Conservation (phyloP, 2,797 vertebrate genomes). For the Halcyon smyrnensis region DNA sequence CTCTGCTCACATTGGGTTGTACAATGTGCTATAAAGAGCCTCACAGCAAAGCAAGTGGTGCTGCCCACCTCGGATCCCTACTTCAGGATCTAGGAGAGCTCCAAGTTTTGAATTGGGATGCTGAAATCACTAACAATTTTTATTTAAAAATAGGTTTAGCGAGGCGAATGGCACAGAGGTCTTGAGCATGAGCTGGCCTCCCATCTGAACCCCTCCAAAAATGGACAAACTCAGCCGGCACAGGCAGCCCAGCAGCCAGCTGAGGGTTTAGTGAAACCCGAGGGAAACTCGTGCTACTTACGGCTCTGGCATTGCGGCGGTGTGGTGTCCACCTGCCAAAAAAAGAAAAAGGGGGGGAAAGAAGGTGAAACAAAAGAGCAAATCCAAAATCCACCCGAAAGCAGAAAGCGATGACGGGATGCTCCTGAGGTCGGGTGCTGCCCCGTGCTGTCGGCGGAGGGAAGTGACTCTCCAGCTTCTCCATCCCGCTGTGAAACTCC, state of each 20-base stretch:
- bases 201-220: background rate
- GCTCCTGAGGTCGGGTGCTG: constrained; percentile 7
- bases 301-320: constrained; percentile 78
- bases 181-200: background rate
- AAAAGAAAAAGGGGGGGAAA: background rate
- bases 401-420: accelerated
- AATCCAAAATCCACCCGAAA: accelerated
- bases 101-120: background rate
- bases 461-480: background rate
- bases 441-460: background rate
- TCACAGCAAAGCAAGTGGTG: accelerated
- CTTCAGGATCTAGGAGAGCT: background rate
- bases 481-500: accelerated
- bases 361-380: background rate
- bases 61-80: background rate
- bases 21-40: accelerated
- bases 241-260: accelerated
- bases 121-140: background rate
- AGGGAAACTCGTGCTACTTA: constrained; percentile 50
- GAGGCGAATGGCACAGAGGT: background rate
- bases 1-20: background rate
- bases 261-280: accelerated
- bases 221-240: accelerated
- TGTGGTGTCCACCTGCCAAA: background rate
- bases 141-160: background rate